phyloP scores from a whole-genome alignment of 2,888 invertebrate genomes.

The Erebia ligea region DNA sequence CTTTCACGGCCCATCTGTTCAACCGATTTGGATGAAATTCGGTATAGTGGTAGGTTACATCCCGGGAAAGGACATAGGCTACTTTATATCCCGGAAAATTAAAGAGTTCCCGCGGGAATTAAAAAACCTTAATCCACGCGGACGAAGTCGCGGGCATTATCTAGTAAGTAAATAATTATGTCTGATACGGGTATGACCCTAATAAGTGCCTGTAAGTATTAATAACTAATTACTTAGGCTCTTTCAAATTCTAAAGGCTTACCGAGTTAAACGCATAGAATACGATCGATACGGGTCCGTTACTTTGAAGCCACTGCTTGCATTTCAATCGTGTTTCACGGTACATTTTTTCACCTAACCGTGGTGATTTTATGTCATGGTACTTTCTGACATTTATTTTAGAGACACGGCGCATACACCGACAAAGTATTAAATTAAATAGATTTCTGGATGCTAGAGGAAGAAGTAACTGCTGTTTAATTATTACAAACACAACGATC shows the following conservation, averaged over 20 bases:
- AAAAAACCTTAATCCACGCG: too few species aligned
- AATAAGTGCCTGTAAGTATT: background rate
- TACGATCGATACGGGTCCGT: conserved; percentile 41
- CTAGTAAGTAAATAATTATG: background rate
- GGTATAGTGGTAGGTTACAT: too few species aligned
- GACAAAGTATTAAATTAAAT: too few species aligned
- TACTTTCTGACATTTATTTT: background rate
- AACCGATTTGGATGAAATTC: too few species aligned
- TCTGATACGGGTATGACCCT: background rate
- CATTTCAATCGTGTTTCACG: conserved; percentile 40
- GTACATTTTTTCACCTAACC: conserved; percentile 18
- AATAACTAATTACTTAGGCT: background rate
- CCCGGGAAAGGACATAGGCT: too few species aligned
- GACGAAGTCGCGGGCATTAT: too few species aligned
- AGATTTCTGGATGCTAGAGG: too few species aligned
- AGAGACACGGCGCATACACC: background rate
- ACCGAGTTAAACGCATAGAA: conserved; percentile 26
- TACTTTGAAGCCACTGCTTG: conserved; percentile 40
- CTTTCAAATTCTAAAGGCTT: conserved; percentile 12
- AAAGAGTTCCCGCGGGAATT: too few species aligned
- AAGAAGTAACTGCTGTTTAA: too few species aligned
- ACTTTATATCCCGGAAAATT: too few species aligned
- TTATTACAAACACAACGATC: background rate
- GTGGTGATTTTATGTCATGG: conserved; percentile 8
- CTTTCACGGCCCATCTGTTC: too few species aligned